Percentiles rank a stretch among this genome's conserved stretches.
phyloP scores from a whole-genome alignment of 2,888 invertebrate species.

The Troglohyphantes excavatus region DNA sequence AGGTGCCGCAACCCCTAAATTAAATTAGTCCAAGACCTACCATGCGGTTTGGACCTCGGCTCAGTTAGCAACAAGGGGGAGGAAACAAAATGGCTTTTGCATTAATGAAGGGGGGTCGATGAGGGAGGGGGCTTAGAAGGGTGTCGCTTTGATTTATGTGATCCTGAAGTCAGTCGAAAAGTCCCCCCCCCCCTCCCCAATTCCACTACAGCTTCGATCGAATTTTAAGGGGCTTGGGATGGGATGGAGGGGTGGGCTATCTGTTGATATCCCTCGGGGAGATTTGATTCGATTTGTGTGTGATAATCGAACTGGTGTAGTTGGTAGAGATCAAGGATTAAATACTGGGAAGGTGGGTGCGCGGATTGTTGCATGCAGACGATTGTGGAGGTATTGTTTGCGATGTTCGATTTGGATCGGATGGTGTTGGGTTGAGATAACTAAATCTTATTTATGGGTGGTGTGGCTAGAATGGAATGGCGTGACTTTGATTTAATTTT shows the following conservation, averaged over 20 bases:
- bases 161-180: constrained; percentile 26
- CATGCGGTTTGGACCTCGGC: constrained; percentile 3
- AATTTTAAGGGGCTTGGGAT: constrained; percentile 46
- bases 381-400: neutral
- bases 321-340: neutral
- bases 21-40: constrained; percentile 11
- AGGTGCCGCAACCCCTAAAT: constrained; percentile 15
- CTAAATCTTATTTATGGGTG: neutral
- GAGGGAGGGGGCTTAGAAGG: constrained; percentile 20
- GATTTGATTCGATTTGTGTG: constrained; percentile 37
- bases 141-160: constrained; percentile 68
- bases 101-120: constrained; percentile 35
- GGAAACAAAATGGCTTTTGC: constrained; percentile 46
- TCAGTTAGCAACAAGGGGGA: constrained; percentile 1
- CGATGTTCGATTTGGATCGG: neutral
- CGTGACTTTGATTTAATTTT: neutral
- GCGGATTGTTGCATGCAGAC: neutral
- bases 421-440: neutral
- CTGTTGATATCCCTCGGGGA: constrained; percentile 41
- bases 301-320: constrained; percentile 25
- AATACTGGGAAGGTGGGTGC: neutral
- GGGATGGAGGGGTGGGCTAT: constrained; percentile 7
- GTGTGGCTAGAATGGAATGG: neutral
- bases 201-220: neutral
- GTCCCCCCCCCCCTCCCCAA: neutral